Base-by-base conservation (phyloP, 35 echinoderm and acorn worm species). In the Ptychodera flava region DNA sequence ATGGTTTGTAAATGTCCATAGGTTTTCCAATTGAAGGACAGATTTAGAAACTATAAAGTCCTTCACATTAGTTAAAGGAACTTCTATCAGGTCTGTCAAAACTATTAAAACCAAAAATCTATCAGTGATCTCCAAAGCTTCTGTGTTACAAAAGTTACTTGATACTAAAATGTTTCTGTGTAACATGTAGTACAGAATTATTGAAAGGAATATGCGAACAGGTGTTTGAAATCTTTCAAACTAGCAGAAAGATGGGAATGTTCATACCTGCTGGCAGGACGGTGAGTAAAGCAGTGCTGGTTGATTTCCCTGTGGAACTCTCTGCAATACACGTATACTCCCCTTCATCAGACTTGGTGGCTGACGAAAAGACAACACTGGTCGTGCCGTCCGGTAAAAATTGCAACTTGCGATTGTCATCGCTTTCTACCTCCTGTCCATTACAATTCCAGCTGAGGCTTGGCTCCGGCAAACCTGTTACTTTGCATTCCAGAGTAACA, bases 401-500 rank as follows among this genome's bases (percentile, higher is more conserved):
- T 33, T 82, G 30, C 31, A 82, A 27, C 22, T 33, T 82, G 27
- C 34, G 34, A 16, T 82, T 34, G 14, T 31, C 80, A 82, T 82
- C 32, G 34, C 1, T 30, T 82, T 31, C 0, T 16, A 82, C 16
- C 27, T 31, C 32, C 0, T 82, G 31, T 16, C 32, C 32, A 34
- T 82, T 31, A 82, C 34, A 33, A 31, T 32, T 29, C 80, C 80
- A 82, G 14, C 16, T 82, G 14, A 82, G 16, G 6, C 6, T 33
- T 1, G 80, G 80, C 34, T 82, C 10, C 0, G 80, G 80, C 22
- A 33, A 2, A 0, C 80, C 80, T 33, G 80, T 82, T 33, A 27
- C 16, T 33, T 82, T 82, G 27, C 80, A 82, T 33, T 82, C 34
- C 22, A 82, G 34, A 16, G 34, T 82, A 16, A 82, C 80, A 82